Conservation (phyloP, 2,888 invertebrate genomes). For the Tenthredo amoena region DNA sequence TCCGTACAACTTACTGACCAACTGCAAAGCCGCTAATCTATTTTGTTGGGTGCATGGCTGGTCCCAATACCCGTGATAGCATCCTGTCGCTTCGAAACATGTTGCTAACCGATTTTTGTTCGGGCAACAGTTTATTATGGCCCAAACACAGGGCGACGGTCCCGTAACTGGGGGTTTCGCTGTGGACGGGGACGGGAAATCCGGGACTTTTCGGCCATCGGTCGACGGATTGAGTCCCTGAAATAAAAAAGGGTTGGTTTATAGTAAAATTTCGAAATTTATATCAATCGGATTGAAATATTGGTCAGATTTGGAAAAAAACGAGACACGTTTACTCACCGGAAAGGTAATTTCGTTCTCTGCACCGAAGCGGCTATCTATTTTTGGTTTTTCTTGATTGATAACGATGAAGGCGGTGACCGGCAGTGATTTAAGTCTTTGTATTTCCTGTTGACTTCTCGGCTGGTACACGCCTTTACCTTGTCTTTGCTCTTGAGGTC, state of each 20-base stretch:
- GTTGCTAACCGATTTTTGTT: conserved; percentile 69
- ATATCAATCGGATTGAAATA: background rate
- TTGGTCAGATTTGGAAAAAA: background rate
- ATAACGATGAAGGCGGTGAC: conserved; percentile 69
- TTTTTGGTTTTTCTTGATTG: conserved; percentile 51
- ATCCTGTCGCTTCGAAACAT: conserved; percentile 87
- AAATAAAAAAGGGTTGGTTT: conserved; percentile 4
- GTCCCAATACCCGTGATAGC: conserved; percentile 88
- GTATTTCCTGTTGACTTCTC: conserved; percentile 55
- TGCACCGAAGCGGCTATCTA: conserved; percentile 55
- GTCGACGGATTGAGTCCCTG: conserved; percentile 69
- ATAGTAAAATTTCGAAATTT: background rate
- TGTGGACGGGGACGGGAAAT: conserved; percentile 78
- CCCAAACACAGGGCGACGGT: conserved; percentile 86
- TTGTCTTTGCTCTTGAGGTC: background rate
- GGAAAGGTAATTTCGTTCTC: conserved; percentile 64
- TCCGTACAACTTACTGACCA: conserved; percentile 76
- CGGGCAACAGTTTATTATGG: conserved; percentile 87
- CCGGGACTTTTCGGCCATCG: conserved; percentile 62
- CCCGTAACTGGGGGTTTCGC: conserved; percentile 76
- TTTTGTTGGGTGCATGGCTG: conserved; percentile 86
- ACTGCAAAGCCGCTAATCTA: conserved; percentile 81
- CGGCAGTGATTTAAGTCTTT: conserved; percentile 66
- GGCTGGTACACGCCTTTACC: background rate
- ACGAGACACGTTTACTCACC: conserved; percentile 58